Evolutionary conservation across 1,140 invertebrate species (phyloP).

Genomic region (Bombus waltoni): DNA sequence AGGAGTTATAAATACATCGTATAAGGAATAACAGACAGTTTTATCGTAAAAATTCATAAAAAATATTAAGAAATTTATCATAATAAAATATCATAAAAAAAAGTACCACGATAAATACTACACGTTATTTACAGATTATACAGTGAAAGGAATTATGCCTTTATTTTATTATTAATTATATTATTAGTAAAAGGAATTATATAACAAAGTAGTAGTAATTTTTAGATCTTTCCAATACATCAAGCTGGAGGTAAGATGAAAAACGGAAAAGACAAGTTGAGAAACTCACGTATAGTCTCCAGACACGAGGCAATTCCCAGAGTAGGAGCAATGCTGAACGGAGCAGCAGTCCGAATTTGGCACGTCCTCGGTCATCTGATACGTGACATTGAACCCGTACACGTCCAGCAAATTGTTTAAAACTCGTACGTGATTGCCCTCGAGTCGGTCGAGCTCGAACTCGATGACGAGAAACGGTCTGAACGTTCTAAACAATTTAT

Average conservation of each 20-base stretch:
- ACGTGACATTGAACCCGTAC: slow-evolving; percentile 96
- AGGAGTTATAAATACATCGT: not conserved
- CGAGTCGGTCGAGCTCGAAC: slow-evolving; percentile 88
- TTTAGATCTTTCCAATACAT: too few species aligned
- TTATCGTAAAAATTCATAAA: not conserved
- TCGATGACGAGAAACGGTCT: slow-evolving; percentile 91
- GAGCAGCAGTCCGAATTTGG: slow-evolving; percentile 87
- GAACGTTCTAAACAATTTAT: slow-evolving; percentile 87
- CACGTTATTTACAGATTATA: too few species aligned
- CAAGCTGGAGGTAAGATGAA: rapidly evolving
- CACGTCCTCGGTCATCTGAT: slow-evolving; percentile 86
- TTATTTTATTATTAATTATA: too few species aligned
- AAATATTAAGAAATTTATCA: not conserved
- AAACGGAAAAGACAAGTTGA: not conserved
- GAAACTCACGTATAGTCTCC: slow-evolving; percentile 86
- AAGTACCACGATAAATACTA: not conserved
- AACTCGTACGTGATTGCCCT: slow-evolving; percentile 92
- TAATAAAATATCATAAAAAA: not conserved
- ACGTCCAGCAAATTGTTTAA: slow-evolving; percentile 91
- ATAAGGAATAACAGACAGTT: not conserved
- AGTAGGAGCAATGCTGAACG: slow-evolving; percentile 90
- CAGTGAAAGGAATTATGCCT: too few species aligned
- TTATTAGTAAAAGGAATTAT: too few species aligned
- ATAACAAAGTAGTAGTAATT: too few species aligned
- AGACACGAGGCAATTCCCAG: slow-evolving; percentile 91